phyloP scores from a whole-genome alignment of 2,113 vertebrate genomes.

The Eulemur rufifrons region DNA sequence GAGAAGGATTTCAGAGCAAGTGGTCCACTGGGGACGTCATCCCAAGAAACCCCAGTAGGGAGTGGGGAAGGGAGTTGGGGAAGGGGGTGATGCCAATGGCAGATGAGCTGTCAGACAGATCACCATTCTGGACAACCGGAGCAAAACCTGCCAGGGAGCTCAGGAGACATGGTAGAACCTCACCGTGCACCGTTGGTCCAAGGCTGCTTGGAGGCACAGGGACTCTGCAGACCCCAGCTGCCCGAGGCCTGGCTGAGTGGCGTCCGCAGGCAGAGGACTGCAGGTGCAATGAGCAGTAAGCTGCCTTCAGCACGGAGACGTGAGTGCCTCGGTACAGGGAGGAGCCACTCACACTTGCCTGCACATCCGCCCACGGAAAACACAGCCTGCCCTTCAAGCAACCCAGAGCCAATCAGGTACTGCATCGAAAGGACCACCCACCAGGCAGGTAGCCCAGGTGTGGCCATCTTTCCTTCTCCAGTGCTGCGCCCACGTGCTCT shows the following conservation, averaged over 20 bases:
- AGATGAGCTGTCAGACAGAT: background rate
- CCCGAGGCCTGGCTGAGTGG: background rate
- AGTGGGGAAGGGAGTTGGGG: background rate
- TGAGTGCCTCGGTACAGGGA: background rate
- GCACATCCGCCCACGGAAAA: background rate
- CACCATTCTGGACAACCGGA: fast-evolving
- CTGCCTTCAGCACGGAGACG: background rate
- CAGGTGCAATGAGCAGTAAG: background rate
- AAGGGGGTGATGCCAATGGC: too few relatives aligned
- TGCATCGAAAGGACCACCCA: background rate
- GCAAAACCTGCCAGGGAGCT: fast-evolving
- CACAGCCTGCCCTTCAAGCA: background rate
- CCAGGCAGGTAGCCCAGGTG: background rate
- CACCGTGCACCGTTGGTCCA: background rate
- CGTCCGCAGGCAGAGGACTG: background rate
- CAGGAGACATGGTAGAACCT: fast-evolving
- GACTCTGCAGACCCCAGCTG: background rate
- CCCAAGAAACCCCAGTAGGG: background rate
- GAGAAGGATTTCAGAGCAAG: background rate
- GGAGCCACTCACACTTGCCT: background rate
- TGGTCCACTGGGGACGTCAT: background rate
- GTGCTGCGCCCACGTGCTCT: fast-evolving
- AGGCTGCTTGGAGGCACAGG: background rate
- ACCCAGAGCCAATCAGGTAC: background rate
- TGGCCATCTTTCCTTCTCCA: background rate